These are phyloP conservation scores for Neodiprion virginianus DNA, from an alignment of 1,140 invertebrate species.

Conservation along the genomic window DNA sequence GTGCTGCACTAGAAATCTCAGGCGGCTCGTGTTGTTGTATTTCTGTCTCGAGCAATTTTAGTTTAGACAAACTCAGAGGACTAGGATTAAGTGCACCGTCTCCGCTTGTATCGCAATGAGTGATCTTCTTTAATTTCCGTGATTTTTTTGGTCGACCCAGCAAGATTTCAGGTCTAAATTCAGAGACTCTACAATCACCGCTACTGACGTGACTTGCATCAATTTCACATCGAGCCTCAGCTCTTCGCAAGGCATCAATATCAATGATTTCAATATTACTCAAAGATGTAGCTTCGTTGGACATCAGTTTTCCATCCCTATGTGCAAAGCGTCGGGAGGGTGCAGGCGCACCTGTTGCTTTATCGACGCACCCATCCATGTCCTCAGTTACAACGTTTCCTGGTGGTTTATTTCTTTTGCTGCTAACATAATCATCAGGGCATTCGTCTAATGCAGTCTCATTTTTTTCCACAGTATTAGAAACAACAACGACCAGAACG, in stretches of 20 bases:
- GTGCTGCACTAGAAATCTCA: background rate
- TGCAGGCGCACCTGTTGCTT: constrained; percentile 2
- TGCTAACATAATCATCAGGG: constrained; percentile 13
- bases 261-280: constrained; percentile 53
- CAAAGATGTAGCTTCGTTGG: constrained; percentile 18
- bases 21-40: background rate
- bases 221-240: constrained; percentile 32
- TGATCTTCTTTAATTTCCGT: background rate
- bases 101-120: background rate
- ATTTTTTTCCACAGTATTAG: background rate
- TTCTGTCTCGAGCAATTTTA: constrained; percentile 1
- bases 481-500: background rate
- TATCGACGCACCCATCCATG: constrained; percentile 27
- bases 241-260: constrained; percentile 48
- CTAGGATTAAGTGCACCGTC: background rate
- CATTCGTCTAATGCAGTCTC: background rate
- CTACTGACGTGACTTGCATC: background rate
- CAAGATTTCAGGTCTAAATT: background rate
- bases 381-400: constrained; percentile 31
- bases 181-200: background rate
- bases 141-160: background rate
- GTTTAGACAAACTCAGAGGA: background rate
- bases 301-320: constrained; percentile 17
- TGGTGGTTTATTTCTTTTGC: constrained; percentile 28
- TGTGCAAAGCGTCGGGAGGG: constrained; percentile 16